Base-by-base conservation (phyloP, 2,113 vertebrate species). In the Melanerpes aurifrons region DNA sequence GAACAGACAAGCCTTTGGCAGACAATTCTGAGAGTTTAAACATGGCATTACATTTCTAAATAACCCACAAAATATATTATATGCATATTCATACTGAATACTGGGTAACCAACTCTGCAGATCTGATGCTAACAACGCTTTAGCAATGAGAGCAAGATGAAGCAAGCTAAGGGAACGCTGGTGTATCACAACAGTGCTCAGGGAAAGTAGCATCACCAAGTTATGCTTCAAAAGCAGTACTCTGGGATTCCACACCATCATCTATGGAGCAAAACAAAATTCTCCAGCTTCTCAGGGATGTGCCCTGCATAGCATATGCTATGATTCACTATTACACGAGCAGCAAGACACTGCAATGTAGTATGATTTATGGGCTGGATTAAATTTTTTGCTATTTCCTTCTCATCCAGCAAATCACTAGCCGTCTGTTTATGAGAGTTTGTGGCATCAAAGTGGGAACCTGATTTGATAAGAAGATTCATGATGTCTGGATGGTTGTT, bases 401-500 rank as follows among this genome's bases (percentile, higher is more conserved):
- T 99, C 97, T 99, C 98, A 31, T 99, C 99, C 96, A 99, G 97
- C 95, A 99, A 97, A 97, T 99, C 99, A 63, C 98, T 99, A 96
- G 99, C 98, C 21, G 98, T 99, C 97, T 99, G 98, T 90, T 98
- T 98, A 97, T 97, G 97, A 21, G 97, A 97, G 95, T 99, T 99
- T 95, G 99, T 99, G 97, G 99, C 98, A 98, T 99, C 99, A 6
- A 99, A 99, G 96, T 99, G 99, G 93, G 99, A 98, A 92, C 99
- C 99, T 77, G 98, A 98, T 82, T 99, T 98, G 92, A 99, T 98
- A 86, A 99, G 98, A 95, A 99, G 96, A 98, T 99, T 99, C 99
- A 99, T 99, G 97, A 99, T 99, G 95, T 98, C 99, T 12, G 99
- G 98, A 97, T 99, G 98, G 96, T 99, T 99, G 94, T 99, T 99